Conservation (phyloP, 1,140 invertebrate genomes). For the Platorchestia sp. region DNA sequence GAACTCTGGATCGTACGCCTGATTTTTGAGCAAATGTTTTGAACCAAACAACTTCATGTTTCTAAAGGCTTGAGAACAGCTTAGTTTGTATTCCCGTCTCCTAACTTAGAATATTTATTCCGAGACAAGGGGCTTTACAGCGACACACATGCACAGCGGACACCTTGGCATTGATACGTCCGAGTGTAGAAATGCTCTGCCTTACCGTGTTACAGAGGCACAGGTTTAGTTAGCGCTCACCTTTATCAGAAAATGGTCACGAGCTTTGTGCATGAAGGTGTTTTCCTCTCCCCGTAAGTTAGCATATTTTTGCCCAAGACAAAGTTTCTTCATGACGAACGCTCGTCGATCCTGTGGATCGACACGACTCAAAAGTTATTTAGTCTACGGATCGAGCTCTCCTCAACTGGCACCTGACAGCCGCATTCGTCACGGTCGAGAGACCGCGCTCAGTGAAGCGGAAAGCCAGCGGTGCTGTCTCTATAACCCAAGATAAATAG, state of each 20-base stretch:
- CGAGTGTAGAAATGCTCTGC: too few species aligned
- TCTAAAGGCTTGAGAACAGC: neutral
- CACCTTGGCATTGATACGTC: too few species aligned
- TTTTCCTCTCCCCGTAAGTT: neutral
- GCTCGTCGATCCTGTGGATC: neutral
- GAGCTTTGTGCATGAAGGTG: neutral
- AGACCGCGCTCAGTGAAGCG: neutral
- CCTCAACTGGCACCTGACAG: neutral
- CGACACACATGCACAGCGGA: neutral
- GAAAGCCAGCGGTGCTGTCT: neutral
- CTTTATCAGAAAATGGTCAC: neutral
- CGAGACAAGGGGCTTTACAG: neutral
- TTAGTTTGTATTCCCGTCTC: neutral
- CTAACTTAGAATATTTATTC: neutral
- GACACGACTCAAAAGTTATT: neutral
- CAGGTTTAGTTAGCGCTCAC: neutral
- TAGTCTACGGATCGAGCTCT: neutral
- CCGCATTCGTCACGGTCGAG: neutral
- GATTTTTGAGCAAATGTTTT: neutral
- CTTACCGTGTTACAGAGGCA: neutral
- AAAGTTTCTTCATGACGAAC: neutral
- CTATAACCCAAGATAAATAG: constrained; percentile 37
- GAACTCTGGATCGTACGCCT: neutral
- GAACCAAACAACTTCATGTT: neutral
- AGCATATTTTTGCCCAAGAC: neutral